Base-by-base conservation (phyloP, 2,113 vertebrate species). In the Calcarius ornatus region DNA sequence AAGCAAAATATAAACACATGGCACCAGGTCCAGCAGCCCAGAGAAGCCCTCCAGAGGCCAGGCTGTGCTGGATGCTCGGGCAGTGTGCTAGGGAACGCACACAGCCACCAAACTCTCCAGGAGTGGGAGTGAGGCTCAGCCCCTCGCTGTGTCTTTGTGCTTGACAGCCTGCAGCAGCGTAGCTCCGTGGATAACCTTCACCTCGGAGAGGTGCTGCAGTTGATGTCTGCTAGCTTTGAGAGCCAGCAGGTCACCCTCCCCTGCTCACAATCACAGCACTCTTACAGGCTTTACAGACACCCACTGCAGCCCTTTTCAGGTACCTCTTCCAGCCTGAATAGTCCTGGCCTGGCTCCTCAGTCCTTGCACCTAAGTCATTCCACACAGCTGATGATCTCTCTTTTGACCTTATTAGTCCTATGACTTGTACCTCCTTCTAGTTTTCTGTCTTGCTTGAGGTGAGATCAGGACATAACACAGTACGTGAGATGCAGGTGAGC, bases 71-170 rank as follows among this genome's bases (percentile, higher is more conserved):
- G 43, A 23, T 11, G 54, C 66, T 47, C 30, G 9, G 78, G 43
- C 68, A 86, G 22, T 1, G 7, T 5, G 12, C 12, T 4, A 23
- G 56, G 15, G 66, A 85, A 38, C 12, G 3, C 33, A 13, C 33
- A 6, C 3, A 10, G 19, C 4, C 7, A 1, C 3, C 0, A 11
- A 22, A 48, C 11, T 28, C 66, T 24, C 40, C 31, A 5, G 12
- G 19, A 71, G 16, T 0, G 2, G 0, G 15, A 37, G 7, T 23
- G 60, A 5, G 11, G 33, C 30, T 83, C 48, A 8, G 64, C 60
- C 30, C 11, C 19, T 48, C 25, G 59, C 2, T 12, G 4, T 21
- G 7, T 10, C 69, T 66, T 65, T 57, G 63, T 10, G 50, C 30
- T 0, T 47, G 24, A 51, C 43, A 81, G 1, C 8, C 30, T 37